Evolutionary conservation across 2,888 invertebrate species (phyloP).

Genomic region (Pammene fasciana): DNA sequence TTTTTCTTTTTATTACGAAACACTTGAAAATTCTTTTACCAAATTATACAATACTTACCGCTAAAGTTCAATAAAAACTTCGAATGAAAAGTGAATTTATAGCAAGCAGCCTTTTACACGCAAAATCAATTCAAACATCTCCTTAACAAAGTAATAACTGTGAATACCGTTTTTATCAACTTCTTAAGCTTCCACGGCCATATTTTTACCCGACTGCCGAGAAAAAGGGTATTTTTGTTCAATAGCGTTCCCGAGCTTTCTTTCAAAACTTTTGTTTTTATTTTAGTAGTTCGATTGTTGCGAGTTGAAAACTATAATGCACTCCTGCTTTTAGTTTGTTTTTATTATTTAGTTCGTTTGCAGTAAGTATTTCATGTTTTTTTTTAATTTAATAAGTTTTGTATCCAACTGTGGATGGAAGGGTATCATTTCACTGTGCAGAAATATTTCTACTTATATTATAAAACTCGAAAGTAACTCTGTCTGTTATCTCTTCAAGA

Average conservation of each 20-base stretch:
- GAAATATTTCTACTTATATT: too few species aligned
- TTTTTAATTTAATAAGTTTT: background rate
- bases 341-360: constrained; percentile 9
- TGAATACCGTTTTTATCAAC: constrained; percentile 32
- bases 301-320: constrained; percentile 27
- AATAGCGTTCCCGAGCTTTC: constrained; percentile 24
- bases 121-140: constrained; percentile 37
- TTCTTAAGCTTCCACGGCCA: constrained; percentile 13
- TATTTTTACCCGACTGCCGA: background rate
- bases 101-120: background rate
- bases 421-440: too few species aligned
- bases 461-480: too few species aligned
- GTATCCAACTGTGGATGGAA: too few species aligned
- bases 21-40: too few species aligned
- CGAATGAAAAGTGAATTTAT: too few species aligned
- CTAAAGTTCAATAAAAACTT: too few species aligned
- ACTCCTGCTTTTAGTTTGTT: constrained; percentile 14
- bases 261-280: constrained; percentile 33
- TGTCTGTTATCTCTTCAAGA: too few species aligned
- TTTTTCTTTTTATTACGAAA: too few species aligned
- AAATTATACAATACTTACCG: too few species aligned
- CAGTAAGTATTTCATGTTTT: background rate
- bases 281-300: constrained; percentile 32
- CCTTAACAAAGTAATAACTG: constrained; percentile 31
- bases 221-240: constrained; percentile 9